Conservation (phyloP, 1,140 invertebrate genomes). For the Diuraphis noxia region DNA sequence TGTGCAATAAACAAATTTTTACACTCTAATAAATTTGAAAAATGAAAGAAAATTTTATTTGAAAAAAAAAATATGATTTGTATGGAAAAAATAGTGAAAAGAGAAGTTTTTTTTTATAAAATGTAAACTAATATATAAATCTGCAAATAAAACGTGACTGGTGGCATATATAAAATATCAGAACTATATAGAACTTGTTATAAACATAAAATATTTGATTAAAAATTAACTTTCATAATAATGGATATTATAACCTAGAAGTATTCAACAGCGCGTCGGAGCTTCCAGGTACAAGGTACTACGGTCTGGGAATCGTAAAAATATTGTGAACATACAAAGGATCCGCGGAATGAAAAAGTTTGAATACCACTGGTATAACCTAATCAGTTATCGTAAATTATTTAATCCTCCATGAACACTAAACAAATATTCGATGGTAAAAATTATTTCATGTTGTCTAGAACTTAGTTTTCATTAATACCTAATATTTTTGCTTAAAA, state of each 20-base stretch:
- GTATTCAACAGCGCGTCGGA: too few relatives aligned
- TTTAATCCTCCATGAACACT: neutral
- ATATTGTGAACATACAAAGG: too few relatives aligned
- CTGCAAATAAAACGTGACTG: neutral
- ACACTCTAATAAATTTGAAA: neutral
- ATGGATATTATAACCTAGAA: too few relatives aligned
- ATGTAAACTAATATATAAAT: neutral
- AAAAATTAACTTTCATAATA: neutral
- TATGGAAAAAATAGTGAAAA: neutral
- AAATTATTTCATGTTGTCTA: neutral
- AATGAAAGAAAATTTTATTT: neutral
- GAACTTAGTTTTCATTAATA: constrained; percentile 10
- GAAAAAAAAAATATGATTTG: neutral
- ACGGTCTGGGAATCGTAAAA: too few relatives aligned
- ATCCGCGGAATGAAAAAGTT: too few relatives aligned
- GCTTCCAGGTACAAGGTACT: too few relatives aligned
- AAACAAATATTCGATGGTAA: neutral
- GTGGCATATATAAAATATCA: neutral
- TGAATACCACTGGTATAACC: too few relatives aligned
- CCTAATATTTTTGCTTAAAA: neutral
- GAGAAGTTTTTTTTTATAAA: neutral
- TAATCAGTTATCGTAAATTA: neutral
- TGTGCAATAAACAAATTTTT: neutral
- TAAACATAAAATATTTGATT: neutral
- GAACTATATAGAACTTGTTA: neutral